These are phyloP conservation scores for Chironomus riparius DNA, from an alignment of 2,888 invertebrate species.

Conservation along the genomic window DNA sequence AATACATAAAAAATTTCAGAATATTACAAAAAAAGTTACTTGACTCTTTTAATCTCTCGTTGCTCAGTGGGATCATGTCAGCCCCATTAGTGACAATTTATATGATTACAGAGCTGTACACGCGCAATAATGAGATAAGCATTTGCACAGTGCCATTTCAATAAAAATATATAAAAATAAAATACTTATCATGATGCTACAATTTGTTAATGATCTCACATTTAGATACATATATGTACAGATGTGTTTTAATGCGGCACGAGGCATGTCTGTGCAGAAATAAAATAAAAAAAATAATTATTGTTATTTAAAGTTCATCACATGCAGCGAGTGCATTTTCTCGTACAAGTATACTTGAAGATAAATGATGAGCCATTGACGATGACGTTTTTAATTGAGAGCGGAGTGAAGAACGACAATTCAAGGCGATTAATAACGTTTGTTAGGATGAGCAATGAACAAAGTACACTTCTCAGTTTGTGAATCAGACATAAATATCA, in stretches of 20 bases:
- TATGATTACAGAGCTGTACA: not conserved
- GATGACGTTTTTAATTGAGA: conserved; percentile 3
- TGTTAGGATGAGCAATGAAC: not conserved
- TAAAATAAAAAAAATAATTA: not conserved
- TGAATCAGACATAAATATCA: conserved; percentile 1
- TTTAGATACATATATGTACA: not conserved
- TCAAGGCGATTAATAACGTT: not conserved
- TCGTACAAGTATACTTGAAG: not conserved
- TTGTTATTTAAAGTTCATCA: too few species aligned
- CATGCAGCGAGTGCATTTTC: not conserved
- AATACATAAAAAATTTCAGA: too few species aligned
- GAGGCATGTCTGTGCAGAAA: not conserved
- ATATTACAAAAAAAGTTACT: too few species aligned
- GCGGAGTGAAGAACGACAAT: not conserved
- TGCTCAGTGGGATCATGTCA: too few species aligned
- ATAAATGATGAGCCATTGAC: not conserved
- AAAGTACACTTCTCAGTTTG: not conserved
- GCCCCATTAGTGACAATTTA: too few species aligned
- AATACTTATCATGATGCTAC: not conserved
- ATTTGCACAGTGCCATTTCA: not conserved
- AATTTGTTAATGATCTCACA: not conserved
- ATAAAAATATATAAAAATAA: not conserved
- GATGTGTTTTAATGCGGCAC: conserved; percentile 8
- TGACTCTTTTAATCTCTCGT: too few species aligned
- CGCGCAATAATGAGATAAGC: not conserved